Conservation (phyloP, 2,888 invertebrate genomes). For the Drosophila birchii region DNA sequence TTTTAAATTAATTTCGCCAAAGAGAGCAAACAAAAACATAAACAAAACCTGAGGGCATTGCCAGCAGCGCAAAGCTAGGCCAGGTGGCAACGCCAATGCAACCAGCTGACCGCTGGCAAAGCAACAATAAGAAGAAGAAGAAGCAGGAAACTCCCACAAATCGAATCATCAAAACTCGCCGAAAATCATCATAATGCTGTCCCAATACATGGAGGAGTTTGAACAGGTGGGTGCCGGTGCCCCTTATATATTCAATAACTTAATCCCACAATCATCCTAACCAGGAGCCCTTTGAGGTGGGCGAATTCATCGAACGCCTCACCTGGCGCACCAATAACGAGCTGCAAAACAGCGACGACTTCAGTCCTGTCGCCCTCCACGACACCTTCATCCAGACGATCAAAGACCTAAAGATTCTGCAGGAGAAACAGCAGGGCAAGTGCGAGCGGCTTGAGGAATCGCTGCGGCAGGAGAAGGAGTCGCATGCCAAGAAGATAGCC, state of each 20-base stretch:
- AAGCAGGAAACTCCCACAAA: conserved; percentile 56
- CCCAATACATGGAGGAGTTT: conserved; percentile 94
- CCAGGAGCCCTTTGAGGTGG: conserved; percentile 98
- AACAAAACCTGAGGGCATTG: conserved; percentile 17
- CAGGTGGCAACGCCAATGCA: conserved; percentile 15
- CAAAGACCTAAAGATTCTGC: conserved; percentile 90
- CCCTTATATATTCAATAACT: conserved; percentile 18
- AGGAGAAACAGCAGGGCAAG: conserved; percentile 94
- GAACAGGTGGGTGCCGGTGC: conserved; percentile 88
- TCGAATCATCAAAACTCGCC: conserved; percentile 24
- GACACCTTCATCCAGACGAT: conserved; percentile 97
- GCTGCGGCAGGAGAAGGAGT: conserved; percentile 93
- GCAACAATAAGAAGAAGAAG: conserved; percentile 15
- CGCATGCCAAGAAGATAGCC: conserved; percentile 91
- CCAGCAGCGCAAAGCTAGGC: neutral
- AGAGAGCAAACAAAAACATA: conserved; percentile 24
- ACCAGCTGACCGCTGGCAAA: conserved; percentile 20
- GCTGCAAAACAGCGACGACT: conserved; percentile 87
- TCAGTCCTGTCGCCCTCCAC: conserved; percentile 94
- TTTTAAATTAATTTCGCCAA: conserved; percentile 16
- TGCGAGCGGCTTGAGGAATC: conserved; percentile 92
- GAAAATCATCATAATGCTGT: conserved; percentile 87
- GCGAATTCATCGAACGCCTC: conserved; percentile 98
- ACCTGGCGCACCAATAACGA: conserved; percentile 96
- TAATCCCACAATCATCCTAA: neutral